These are phyloP conservation scores for Tachuris rubrigastra DNA, from an alignment of 2,113 vertebrate genomes.

Conservation along the genomic window DNA sequence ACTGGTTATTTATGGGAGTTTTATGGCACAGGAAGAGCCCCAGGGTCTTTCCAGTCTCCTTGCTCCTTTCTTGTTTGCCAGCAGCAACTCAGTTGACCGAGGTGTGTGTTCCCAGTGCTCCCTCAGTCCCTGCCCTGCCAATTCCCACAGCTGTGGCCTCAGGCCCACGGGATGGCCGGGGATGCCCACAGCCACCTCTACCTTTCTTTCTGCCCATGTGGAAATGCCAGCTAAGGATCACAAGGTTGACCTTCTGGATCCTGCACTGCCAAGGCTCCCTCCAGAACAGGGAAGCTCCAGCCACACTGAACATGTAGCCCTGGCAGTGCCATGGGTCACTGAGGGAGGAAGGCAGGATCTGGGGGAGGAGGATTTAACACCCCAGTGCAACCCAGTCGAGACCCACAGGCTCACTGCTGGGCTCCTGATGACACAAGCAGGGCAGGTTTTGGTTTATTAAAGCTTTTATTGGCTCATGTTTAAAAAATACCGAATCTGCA, in stretches of 20 bases:
- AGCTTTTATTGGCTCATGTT: background rate
- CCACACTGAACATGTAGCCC: rapidly evolving
- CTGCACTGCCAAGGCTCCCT: background rate
- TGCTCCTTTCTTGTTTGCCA: background rate
- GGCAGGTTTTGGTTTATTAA: background rate
- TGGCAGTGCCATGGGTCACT: background rate
- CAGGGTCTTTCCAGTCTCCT: background rate
- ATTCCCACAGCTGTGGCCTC: background rate
- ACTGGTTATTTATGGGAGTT: rapidly evolving
- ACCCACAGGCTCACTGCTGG: background rate
- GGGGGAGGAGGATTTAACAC: background rate
- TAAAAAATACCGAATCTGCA: background rate
- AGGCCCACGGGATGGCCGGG: rapidly evolving
- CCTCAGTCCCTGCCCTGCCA: background rate
- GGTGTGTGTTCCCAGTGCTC: rapidly evolving
- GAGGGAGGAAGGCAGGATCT: background rate
- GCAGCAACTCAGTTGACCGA: background rate
- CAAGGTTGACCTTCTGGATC: background rate
- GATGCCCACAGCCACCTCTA: background rate
- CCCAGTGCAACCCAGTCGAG: background rate
- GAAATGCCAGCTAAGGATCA: background rate
- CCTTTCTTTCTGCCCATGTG: background rate
- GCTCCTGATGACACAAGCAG: rapidly evolving
- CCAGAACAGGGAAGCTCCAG: rapidly evolving
- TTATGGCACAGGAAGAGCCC: background rate